These are phyloP conservation scores for Megaustenia siamemsis DNA, from an alignment of 2,888 invertebrate species.

Conservation along the genomic window DNA sequence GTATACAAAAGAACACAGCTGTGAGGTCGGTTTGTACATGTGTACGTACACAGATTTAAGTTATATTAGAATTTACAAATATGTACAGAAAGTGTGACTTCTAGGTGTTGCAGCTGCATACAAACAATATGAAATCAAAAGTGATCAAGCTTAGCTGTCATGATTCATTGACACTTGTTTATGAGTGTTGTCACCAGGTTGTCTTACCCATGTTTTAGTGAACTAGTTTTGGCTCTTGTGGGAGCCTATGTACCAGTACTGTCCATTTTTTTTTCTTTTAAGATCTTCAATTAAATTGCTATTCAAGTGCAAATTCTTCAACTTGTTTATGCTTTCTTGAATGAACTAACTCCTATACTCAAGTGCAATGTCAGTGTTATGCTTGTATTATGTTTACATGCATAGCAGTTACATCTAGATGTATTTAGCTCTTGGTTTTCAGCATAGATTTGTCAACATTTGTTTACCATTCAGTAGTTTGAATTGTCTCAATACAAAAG, in stretches of 20 bases:
- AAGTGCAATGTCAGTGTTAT: neutral
- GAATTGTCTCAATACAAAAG: constrained; percentile 1
- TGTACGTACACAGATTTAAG: too few relatives aligned
- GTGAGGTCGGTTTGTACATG: too few relatives aligned
- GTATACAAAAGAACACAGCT: too few relatives aligned
- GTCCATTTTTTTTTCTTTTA: constrained; percentile 23
- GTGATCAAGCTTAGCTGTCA: too few relatives aligned
- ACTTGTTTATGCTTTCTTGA: constrained; percentile 11
- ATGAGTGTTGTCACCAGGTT: constrained; percentile 59
- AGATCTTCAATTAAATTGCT: constrained; percentile 62
- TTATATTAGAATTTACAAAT: too few relatives aligned
- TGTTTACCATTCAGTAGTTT: constrained; percentile 6
- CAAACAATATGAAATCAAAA: too few relatives aligned
- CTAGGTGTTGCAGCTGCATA: too few relatives aligned
- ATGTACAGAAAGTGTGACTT: too few relatives aligned
- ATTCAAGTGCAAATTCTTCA: constrained; percentile 58
- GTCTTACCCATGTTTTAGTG: constrained; percentile 57
- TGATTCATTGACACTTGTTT: too few relatives aligned
- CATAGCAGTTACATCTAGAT: neutral
- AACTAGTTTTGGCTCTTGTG: constrained; percentile 48
- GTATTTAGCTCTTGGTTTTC: neutral
- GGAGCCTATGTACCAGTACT: constrained; percentile 55
- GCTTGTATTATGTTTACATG: neutral
- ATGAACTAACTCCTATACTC: too few relatives aligned
- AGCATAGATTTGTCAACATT: neutral